A percentile compares a stretch with the other conserved stretches of the same genome.
Conservation (phyloP, 2,113 vertebrate species). For the Bucco capensis region DNA sequence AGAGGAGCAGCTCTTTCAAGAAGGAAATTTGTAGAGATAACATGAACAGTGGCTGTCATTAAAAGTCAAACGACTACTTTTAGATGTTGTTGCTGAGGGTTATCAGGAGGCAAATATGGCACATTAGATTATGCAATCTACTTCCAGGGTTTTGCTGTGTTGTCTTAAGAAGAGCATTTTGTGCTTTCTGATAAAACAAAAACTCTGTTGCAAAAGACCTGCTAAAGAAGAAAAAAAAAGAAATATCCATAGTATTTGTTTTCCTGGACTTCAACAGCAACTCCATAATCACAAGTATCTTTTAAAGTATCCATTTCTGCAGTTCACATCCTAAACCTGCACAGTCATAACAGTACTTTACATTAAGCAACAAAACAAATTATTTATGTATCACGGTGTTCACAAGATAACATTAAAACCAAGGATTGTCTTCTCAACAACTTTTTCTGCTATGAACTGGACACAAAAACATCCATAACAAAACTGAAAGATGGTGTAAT, state of each 20-base stretch:
- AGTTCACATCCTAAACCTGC: background rate
- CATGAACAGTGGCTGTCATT: conserved; percentile 50
- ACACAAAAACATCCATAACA: background rate
- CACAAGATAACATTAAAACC: background rate
- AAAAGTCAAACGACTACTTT: conserved; percentile 62
- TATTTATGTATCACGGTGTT: background rate
- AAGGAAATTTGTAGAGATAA: conserved; percentile 72
- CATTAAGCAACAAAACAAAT: background rate
- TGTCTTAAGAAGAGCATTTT: conserved; percentile 35
- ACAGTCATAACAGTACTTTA: background rate
- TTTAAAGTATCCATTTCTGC: background rate
- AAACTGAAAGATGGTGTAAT: background rate
- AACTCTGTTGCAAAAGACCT: background rate
- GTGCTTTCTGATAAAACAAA: conserved; percentile 30
- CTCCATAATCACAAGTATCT: background rate
- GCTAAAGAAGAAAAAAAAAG: background rate
- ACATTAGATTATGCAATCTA: conserved; percentile 63
- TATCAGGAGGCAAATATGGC: conserved; percentile 79
- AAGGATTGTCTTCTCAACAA: background rate
- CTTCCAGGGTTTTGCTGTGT: conserved; percentile 13
- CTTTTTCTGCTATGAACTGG: background rate
- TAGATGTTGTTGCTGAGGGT: conserved; percentile 27
- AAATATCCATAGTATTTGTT: background rate
- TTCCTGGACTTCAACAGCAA: background rate
- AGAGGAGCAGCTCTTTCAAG: conserved; percentile 34